Evolutionary conservation across 2,797 vertebrate genomes (phyloP).

Genomic region (Coluber constrictor): DNA sequence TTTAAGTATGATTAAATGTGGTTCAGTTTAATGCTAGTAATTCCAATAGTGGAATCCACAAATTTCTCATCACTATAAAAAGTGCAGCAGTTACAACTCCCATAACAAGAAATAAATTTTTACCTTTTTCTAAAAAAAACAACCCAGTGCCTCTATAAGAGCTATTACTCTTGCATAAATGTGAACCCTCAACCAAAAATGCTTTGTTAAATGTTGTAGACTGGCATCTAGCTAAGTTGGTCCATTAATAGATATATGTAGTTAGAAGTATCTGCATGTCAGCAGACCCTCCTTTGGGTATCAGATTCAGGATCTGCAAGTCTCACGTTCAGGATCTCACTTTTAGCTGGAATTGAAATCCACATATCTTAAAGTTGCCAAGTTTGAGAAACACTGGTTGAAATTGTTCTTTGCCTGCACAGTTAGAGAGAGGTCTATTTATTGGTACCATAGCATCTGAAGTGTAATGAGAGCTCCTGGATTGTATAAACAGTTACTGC

Average conservation of each 20-base stretch:
- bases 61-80: not conserved
- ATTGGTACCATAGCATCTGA: not conserved
- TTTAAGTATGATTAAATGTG: not conserved
- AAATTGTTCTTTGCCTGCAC: not conserved
- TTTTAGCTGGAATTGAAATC: not conserved
- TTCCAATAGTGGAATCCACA: not conserved
- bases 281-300: not conserved
- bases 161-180: not conserved
- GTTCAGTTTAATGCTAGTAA: not conserved
- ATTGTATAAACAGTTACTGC: not conserved
- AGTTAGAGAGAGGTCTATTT: not conserved
- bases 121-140: not conserved
- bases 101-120: not conserved
- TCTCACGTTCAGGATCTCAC: not conserved
- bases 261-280: not conserved
- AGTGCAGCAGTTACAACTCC: not conserved
- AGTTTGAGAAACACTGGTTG: not conserved
- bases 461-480: not conserved
- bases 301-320: not conserved
- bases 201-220: not conserved
- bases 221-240: not conserved
- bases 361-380: not conserved
- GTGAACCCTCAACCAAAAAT: not conserved
- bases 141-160: not conserved
- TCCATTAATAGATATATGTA: not conserved